Conservation (phyloP, 2,888 invertebrate genomes). For the Hirudinaria manillensis region DNA sequence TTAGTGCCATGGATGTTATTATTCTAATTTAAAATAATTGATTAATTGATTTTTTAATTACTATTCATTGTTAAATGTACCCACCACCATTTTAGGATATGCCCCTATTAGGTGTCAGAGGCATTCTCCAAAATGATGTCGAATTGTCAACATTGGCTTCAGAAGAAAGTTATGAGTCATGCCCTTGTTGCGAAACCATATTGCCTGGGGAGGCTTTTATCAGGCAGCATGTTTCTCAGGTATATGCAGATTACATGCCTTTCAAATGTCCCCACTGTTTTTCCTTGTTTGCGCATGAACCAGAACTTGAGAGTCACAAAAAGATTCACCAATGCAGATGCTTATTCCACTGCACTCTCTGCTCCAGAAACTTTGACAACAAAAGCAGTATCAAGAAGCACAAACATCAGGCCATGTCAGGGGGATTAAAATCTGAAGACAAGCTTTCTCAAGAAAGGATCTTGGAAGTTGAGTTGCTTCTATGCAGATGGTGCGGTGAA, state of each 20-base stretch:
- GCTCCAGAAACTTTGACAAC: background rate
- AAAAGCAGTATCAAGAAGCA: background rate
- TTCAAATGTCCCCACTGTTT: background rate
- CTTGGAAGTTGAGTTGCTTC: background rate
- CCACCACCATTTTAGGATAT: no score
- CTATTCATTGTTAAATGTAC: no score
- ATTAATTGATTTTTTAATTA: no score
- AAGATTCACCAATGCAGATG: constrained; percentile 4
- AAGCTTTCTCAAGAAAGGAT: background rate
- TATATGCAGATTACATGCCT: background rate
- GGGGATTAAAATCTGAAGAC: background rate
- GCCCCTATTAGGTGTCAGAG: no score
- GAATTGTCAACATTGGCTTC: background rate
- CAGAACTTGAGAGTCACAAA: background rate
- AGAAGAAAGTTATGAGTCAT: background rate
- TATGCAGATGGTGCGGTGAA: constrained; percentile 2
- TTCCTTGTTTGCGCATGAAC: background rate
- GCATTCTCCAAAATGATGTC: no score
- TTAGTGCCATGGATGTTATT: no score
- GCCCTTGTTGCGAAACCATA: background rate
- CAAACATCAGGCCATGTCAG: background rate
- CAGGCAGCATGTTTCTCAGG: background rate
- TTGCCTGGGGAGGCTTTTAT: background rate
- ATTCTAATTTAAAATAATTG: no score
- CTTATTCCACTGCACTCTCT: background rate